Evolutionary conservation across 2,797 vertebrate species (phyloP), one percentile per base, ranked within the genome.

Genomic region (Petrocephalus schoutedeni): DNA sequence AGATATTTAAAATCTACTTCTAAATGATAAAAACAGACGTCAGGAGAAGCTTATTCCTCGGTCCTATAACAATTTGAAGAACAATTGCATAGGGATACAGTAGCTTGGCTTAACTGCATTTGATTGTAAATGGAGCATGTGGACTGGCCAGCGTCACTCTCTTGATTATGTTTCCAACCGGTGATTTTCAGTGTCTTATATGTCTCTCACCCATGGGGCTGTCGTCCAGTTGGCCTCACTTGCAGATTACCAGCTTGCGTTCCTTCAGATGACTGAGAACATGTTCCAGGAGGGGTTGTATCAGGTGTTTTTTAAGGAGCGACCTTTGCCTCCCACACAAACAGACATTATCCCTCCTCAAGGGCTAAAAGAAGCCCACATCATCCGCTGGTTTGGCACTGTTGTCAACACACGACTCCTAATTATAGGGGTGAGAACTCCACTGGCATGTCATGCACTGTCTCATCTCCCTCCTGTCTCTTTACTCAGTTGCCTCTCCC

Each of bases 261-360:
- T 7, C 12, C 10, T 57, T 54, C 89, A 95, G 94, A 94, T 93
- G 94, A 93, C 54, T 3, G 94, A 94, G 89, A 96, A 96, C 91
- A 96, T 95, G 95, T 96, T 96, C 88, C 94, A 95, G 90, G 95
- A 96, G 90, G 95, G 95, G 51, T 89, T 96, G 86, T 92, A 96
- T 89, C 94, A 96, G 8, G 95, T 96, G 54, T 96, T 93, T 89
- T 91, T 95, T 71, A 94, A 92, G 64, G 94, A 93, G 3, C 87
- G 74, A 2, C 87, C 92, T 32, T 4, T 89, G 1, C 1, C 89
- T 19, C 19, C 0, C 5, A 14, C 90, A 71, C 19, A 21, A 41
- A 23, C 88, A 16, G 89, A 74, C 14, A 82, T 2, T 6, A 57
- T 86, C 36, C 77, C 85, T 85, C 88, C 90, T 0, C 89, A 4